Percentiles rank a stretch among this genome's conserved stretches.
These are phyloP conservation scores for Amorpha juglandis DNA, from an alignment of 2,888 invertebrate species.

Conservation along the genomic window DNA sequence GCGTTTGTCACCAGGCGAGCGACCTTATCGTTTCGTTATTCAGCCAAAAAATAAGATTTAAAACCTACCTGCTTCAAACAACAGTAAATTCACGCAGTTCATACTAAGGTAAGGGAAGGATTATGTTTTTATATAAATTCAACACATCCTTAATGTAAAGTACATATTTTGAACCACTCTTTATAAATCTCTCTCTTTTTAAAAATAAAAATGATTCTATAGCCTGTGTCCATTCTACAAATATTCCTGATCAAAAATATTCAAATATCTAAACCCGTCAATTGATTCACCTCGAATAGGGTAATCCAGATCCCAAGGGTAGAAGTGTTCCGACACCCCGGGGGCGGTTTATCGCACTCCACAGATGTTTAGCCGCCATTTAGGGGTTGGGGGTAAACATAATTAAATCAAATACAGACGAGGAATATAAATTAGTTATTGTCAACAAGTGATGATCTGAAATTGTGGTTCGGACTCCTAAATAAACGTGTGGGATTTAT, in stretches of 20 bases:
- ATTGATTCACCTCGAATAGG: constrained; percentile 40
- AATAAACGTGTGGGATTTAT: not conserved
- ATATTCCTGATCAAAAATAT: constrained; percentile 30
- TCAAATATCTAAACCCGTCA: constrained; percentile 32
- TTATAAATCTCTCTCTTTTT: no score
- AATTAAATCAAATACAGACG: constrained; percentile 48
- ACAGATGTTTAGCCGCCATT: constrained; percentile 45
- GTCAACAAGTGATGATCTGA: constrained; percentile 29
- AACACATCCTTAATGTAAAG: no score
- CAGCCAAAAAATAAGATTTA: no score
- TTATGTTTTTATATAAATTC: no score
- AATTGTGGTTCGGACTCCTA: not conserved
- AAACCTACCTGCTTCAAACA: no score
- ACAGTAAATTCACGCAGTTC: no score
- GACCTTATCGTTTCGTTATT: no score
- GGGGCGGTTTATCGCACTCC: constrained; percentile 54
- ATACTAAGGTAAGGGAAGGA: no score
- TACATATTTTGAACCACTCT: no score
- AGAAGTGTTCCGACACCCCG: constrained; percentile 33
- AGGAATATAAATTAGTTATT: constrained; percentile 46
- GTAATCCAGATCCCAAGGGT: constrained; percentile 25
- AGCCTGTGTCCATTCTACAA: not conserved
- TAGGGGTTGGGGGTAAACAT: constrained; percentile 45
- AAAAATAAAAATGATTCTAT: not conserved
- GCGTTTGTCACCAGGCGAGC: no score